A percentile compares a stretch with the other conserved stretches of the same genome.
Evolutionary conservation across 2,113 vertebrate species (phyloP).

Genomic region (Dendrocopos noguchii): DNA sequence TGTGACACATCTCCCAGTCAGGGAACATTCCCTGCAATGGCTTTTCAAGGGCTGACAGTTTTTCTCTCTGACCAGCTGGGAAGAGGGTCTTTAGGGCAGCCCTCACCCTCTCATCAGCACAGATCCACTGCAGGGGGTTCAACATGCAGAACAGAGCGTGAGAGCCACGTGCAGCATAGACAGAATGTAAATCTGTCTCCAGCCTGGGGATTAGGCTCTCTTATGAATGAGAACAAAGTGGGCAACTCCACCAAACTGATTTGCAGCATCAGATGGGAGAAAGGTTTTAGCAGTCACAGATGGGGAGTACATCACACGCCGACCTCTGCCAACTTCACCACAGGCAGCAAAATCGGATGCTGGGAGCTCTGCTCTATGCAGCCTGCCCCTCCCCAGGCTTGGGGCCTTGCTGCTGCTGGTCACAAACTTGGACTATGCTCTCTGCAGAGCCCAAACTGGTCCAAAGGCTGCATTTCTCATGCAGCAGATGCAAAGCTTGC

Average conservation of each 20-base stretch:
- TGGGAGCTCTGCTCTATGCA: not conserved
- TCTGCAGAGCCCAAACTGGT: not conserved
- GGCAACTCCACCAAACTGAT: conserved; percentile 18
- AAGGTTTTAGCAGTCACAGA: not conserved
- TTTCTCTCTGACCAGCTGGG: not conserved
- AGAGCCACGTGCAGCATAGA: not conserved
- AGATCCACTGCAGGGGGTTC: not conserved
- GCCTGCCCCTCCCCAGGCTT: not conserved
- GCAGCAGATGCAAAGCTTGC: not conserved
- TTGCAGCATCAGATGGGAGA: not conserved
- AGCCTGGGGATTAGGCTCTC: conserved; percentile 29
- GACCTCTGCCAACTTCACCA: not conserved
- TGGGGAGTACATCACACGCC: not conserved
- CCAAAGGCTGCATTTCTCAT: rapidly evolving
- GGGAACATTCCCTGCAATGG: not conserved
- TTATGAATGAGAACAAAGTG: conserved; percentile 27
- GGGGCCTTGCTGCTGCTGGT: rapidly evolving
- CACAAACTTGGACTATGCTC: rapidly evolving
- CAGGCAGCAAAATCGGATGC: rapidly evolving
- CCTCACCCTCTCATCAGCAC: not conserved
- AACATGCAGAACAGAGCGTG: rapidly evolving
- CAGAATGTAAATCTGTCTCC: conserved; percentile 28
- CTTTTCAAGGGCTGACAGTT: not conserved
- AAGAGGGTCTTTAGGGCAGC: not conserved
- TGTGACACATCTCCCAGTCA: not conserved